These are phyloP conservation scores for Papilio glaucus DNA, from an alignment of 1,140 invertebrate genomes.

Conservation along the genomic window DNA sequence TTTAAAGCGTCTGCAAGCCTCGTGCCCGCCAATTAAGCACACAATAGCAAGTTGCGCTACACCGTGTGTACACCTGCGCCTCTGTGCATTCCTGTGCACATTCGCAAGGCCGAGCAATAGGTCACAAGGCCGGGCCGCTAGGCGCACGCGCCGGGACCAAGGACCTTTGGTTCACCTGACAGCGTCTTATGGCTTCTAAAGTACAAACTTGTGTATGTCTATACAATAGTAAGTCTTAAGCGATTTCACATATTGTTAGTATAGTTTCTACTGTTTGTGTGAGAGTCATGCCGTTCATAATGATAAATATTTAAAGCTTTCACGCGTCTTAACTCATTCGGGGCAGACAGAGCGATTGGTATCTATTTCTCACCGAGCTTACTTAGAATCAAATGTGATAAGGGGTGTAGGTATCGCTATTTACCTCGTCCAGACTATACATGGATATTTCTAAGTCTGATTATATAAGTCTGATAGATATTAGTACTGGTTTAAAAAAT, in stretches of 20 bases:
- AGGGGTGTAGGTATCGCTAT: not conserved
- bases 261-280: not conserved
- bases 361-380: not conserved
- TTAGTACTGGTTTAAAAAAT: too few species aligned
- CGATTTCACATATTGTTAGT: not conserved
- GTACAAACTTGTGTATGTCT: slow-evolving; percentile 11
- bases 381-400: not conserved
- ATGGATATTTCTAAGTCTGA: too few species aligned
- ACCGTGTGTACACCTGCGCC: not conserved
- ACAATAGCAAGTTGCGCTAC: not conserved
- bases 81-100: slow-evolving; percentile 42
- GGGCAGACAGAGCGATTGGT: not conserved
- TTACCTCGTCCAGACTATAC: too few species aligned
- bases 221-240: not conserved
- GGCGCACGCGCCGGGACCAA: slow-evolving; percentile 61
- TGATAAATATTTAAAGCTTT: not conserved
- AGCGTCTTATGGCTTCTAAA: slow-evolving; percentile 37
- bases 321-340: not conserved
- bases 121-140: slow-evolving; percentile 70
- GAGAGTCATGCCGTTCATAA: not conserved
- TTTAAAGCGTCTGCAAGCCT: not conserved
- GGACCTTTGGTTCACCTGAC: slow-evolving; percentile 64
- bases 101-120: slow-evolving; percentile 71
- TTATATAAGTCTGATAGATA: too few species aligned
- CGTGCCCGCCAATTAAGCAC: not conserved